A percentile compares a stretch with the other conserved stretches of the same genome.
These are phyloP conservation scores for Hippoglossus stenolepis DNA, from an alignment of 2,113 vertebrate genomes.

Conservation along the genomic window DNA sequence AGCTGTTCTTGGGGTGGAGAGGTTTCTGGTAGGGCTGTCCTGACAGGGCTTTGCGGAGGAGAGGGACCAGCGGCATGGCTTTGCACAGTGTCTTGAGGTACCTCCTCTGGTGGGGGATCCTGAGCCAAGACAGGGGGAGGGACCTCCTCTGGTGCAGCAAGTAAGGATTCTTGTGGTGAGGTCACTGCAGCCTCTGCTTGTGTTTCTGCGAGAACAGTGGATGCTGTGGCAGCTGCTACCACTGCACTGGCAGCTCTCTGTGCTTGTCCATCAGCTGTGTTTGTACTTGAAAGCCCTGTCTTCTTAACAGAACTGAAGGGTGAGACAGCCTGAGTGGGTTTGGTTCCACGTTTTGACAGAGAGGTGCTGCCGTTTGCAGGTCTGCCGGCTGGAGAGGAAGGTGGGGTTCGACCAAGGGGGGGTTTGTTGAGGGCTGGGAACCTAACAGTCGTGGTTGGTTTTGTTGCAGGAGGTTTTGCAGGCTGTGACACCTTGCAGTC, in stretches of 20 bases:
- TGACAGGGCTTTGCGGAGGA: constrained; percentile 29
- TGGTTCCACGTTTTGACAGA: constrained; percentile 53
- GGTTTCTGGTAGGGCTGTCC: constrained; percentile 1
- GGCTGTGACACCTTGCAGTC: constrained; percentile 59
- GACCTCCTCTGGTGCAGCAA: constrained; percentile 19
- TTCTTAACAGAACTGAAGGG: constrained; percentile 66
- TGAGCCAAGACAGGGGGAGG: not conserved
- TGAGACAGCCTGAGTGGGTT: constrained; percentile 73
- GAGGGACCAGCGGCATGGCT: constrained; percentile 8
- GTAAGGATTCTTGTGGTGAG: constrained; percentile 3
- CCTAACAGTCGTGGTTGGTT: constrained; percentile 36
- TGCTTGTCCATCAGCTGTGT: not conserved
- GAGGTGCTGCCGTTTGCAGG: constrained; percentile 33
- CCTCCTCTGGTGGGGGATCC: constrained; percentile 20
- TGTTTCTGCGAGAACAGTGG: constrained; percentile 11
- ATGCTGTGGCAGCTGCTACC: constrained; percentile 2
- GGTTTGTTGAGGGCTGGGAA: constrained; percentile 29
- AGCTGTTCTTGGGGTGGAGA: constrained; percentile 3
- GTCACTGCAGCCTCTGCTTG: constrained; percentile 17
- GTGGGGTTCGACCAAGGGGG: constrained; percentile 44
- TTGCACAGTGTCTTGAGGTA: constrained; percentile 19
- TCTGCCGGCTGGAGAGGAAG: constrained; percentile 61
- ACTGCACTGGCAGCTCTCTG: not conserved
- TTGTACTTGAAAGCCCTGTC: not conserved
- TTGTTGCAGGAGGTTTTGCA: constrained; percentile 57